Evolutionary conservation across 2,888 invertebrate species (phyloP).

Genomic region (Fragum whitleyi): DNA sequence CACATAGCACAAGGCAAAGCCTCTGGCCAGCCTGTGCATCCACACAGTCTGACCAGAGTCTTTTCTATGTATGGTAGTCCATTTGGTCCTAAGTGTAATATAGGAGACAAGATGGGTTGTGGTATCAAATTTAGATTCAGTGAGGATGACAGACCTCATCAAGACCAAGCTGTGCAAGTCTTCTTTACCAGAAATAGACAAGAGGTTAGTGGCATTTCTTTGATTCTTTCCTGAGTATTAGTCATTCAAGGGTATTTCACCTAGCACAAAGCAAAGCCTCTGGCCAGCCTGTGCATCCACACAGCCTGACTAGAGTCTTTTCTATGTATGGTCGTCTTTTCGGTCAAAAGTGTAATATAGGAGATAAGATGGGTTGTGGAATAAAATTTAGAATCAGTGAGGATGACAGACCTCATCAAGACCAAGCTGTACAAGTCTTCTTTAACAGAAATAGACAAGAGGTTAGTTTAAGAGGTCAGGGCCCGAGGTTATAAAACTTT

Average conservation of each 20-base stretch:
- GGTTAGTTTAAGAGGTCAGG: too few species aligned
- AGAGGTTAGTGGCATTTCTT: conserved; percentile 81
- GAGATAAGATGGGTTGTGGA: conserved; percentile 86
- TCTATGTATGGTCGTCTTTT: too few species aligned
- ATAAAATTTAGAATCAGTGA: conserved; percentile 80
- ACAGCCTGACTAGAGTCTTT: too few species aligned
- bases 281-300: too few species aligned
- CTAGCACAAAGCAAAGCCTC: too few species aligned
- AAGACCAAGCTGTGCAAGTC: conserved; percentile 81
- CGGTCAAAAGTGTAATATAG: conserved; percentile 84
- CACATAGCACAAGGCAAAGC: too few species aligned
- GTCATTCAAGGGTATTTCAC: too few species aligned
- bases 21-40: too few species aligned
- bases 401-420: conserved; percentile 68
- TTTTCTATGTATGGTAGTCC: too few species aligned
- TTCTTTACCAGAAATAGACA: conserved; percentile 86
- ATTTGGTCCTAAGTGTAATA: conserved; percentile 84
- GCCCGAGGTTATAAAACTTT: too few species aligned
- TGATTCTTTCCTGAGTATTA: too few species aligned
- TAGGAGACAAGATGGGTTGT: conserved; percentile 85
- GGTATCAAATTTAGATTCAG: conserved; percentile 83
- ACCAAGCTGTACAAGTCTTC: conserved; percentile 84
- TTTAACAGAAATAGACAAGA: conserved; percentile 86
- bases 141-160: conserved; percentile 69
- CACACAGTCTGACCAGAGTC: too few species aligned